Percentiles rank a stretch among this genome's conserved stretches.
These are phyloP conservation scores for Altica lythri DNA, from an alignment of 2,888 invertebrate species.

Conservation along the genomic window DNA sequence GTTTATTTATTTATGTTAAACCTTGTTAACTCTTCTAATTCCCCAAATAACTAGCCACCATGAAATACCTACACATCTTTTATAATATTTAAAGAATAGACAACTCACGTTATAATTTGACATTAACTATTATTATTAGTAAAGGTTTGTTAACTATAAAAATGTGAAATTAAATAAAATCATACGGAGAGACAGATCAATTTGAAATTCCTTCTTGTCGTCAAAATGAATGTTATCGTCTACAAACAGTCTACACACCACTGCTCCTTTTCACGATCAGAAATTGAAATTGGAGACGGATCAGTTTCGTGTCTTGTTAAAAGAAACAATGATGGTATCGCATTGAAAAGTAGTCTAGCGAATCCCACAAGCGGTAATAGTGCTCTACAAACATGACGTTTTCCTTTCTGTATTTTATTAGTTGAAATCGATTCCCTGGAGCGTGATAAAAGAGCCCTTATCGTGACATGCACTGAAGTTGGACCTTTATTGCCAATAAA, in stretches of 20 bases:
- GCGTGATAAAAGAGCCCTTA: conserved; percentile 40
- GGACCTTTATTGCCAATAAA: conserved; percentile 30
- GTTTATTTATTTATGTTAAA: too few species aligned
- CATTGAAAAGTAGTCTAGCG: conserved; percentile 31
- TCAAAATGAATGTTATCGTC: too few species aligned
- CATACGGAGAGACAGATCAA: too few species aligned
- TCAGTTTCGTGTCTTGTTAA: conserved; percentile 28
- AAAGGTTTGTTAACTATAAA: too few species aligned
- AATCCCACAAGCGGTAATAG: conserved; percentile 37
- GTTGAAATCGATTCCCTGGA: conserved; percentile 44
- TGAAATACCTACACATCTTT: too few species aligned
- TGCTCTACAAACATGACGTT: conserved; percentile 43
- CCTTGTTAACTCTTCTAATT: too few species aligned
- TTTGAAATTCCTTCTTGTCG: too few species aligned
- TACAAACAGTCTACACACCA: conserved; percentile 14
- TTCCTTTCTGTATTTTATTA: conserved; percentile 46
- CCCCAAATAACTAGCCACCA: too few species aligned
- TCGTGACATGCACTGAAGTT: conserved; percentile 35
- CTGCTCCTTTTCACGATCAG: conserved; percentile 15
- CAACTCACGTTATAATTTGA: too few species aligned
- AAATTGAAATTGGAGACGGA: conserved; percentile 23
- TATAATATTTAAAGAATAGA: too few species aligned
- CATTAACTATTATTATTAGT: too few species aligned
- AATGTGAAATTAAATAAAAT: too few species aligned
- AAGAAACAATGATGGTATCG: conserved; percentile 32